A percentile compares a stretch with the other conserved stretches of the same genome.
Evolutionary conservation across 2,888 invertebrate species (phyloP).

Genomic region (Sphinx pinastri): DNA sequence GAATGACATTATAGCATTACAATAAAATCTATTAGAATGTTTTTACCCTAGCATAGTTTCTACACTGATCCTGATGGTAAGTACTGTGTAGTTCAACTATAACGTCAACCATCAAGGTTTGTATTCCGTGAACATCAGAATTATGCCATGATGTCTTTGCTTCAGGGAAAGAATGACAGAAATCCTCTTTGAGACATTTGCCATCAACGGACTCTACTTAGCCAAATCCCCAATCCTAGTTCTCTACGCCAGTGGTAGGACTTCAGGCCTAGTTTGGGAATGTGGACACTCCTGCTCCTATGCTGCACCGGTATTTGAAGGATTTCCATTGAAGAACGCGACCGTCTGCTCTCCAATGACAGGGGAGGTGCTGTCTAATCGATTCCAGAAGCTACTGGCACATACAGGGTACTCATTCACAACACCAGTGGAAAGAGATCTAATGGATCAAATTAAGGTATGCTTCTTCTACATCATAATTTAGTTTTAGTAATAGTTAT

Average conservation of each 20-base stretch:
- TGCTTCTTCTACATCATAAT: slow-evolving; percentile 71
- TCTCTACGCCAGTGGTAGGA: slow-evolving; percentile 78
- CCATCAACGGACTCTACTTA: slow-evolving; percentile 76
- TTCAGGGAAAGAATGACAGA: slow-evolving; percentile 86
- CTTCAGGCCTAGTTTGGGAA: slow-evolving; percentile 80
- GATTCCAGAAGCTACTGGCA: slow-evolving; percentile 92
- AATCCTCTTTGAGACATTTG: slow-evolving; percentile 83
- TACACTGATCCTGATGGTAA: too few species aligned
- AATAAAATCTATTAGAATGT: too few species aligned
- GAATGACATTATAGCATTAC: too few species aligned
- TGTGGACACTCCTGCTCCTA: slow-evolving; percentile 77
- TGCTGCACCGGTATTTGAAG: slow-evolving; percentile 81
- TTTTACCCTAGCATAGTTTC: too few species aligned
- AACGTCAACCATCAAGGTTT: too few species aligned
- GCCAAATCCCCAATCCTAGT: slow-evolving; percentile 75
- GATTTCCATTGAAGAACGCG: slow-evolving; percentile 92
- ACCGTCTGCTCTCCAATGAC: slow-evolving; percentile 92
- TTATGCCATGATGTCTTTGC: slow-evolving; percentile 24
- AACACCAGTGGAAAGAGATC: slow-evolving; percentile 93
- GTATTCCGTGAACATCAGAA: too few species aligned
- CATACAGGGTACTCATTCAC: slow-evolving; percentile 94
- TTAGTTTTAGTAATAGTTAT: too few species aligned
- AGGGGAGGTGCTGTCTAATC: slow-evolving; percentile 90
- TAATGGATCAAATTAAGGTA: slow-evolving; percentile 96
- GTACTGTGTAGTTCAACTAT: too few species aligned